Base-by-base conservation (phyloP, 2,113 vertebrate genomes). In the Lynx canadensis region DNA sequence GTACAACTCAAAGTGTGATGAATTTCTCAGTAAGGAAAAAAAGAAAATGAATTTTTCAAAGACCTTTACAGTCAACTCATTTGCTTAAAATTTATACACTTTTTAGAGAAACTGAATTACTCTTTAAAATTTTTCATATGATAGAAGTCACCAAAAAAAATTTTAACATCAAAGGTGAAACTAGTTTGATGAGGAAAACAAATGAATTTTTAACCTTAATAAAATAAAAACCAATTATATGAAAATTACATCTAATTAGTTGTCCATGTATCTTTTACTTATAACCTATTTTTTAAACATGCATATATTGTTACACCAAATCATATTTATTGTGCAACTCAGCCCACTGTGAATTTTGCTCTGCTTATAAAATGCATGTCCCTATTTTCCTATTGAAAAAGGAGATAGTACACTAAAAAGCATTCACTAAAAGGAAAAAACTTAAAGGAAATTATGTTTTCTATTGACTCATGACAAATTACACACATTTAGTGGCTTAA, bases 401-500 rank as follows among this genome's bases (percentile, higher is more conserved):
- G 65, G 19, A 92, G 80, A 74, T 27, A 29, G 71, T 12, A 57
- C 8, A 87, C 25, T 76, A 85, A 85, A 84, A 73, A 94, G 38
- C 38, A 86, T 52, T 57, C 7, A 89, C 18, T 89, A 85, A 84
- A 94, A 14, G 66, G 23, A 97, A 89, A 81, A 90, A 60, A 52
- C 10, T 55, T 80, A 81, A 95, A 86, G 5, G 19, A 18, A 91
- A 78, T 80, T n/a, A 14, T 33, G 18, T 69, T 90, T 87, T 87
- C 55, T 68, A 18, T 52, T 38, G 29, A 71, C 55, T 3, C 5
- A 36, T 52, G 48, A 83, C 7, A 78, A 87, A 78, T n/a, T 29
- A 81, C 41, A 81, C 25, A 71, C 14, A 81, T 7, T 50, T 57
- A 36, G 18, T 66, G 50, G 12, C 31, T 78, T 78, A 65, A 48